Evolutionary conservation across 2,888 invertebrate genomes (phyloP).

Genomic region (Drosophila seclusa): DNA sequence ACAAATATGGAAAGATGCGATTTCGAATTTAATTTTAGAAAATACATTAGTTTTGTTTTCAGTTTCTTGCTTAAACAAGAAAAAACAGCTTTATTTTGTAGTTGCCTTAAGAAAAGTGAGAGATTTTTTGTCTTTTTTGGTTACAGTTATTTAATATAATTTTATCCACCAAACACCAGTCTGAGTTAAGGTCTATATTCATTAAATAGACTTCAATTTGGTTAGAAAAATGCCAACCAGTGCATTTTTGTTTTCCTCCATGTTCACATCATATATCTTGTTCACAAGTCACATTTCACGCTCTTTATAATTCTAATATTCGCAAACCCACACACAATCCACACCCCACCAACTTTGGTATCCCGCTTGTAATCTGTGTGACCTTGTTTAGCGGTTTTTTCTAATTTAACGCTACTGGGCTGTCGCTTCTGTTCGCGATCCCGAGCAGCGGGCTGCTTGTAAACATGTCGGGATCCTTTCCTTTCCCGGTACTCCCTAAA

Average conservation of each 20-base stretch:
- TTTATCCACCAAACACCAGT: neutral
- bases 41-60: neutral
- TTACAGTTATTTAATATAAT: neutral
- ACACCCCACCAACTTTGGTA: constrained; percentile 25
- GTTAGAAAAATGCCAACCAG: too few species aligned
- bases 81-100: neutral
- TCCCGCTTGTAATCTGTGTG: constrained; percentile 56
- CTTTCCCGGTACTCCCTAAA: constrained; percentile 29
- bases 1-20: neutral
- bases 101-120: neutral
- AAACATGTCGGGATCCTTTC: constrained; percentile 50
- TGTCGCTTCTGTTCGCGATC: constrained; percentile 41
- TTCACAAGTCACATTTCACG: constrained; percentile 1
- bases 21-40: neutral
- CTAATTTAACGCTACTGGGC: constrained; percentile 63
- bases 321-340: neutral
- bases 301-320: constrained; percentile 37
- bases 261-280: constrained; percentile 12
- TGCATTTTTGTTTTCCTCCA: neutral
- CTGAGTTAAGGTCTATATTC: neutral
- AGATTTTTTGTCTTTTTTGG: neutral
- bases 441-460: constrained; percentile 59
- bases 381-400: constrained; percentile 70
- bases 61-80: neutral
- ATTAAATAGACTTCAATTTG: neutral